These are phyloP conservation scores for Dolomedes plantarius DNA, from an alignment of 2,888 invertebrate genomes.

Conservation along the genomic window DNA sequence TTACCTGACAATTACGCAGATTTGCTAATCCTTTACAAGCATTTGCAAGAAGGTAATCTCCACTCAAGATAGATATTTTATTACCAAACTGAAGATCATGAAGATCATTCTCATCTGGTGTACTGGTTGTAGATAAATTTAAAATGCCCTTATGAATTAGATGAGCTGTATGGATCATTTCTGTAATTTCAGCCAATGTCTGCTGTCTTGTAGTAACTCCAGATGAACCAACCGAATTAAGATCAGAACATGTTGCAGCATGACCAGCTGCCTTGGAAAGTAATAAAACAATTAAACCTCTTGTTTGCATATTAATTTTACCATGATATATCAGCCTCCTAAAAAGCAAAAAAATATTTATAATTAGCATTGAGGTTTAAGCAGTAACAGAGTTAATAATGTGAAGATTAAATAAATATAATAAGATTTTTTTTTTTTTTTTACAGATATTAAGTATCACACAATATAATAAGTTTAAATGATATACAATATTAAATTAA, in stretches of 20 bases:
- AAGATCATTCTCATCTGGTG: conserved; percentile 76
- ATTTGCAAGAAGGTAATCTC: conserved; percentile 91
- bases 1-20: conserved; percentile 81
- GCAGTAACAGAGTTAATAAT: too few species aligned
- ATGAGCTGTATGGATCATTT: conserved; percentile 95
- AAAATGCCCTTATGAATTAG: conserved; percentile 83
- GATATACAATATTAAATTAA: too few species aligned
- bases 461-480: too few species aligned
- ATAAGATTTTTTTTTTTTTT: too few species aligned
- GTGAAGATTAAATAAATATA: too few species aligned
- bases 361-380: neutral
- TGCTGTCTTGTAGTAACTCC: conserved; percentile 91
- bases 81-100: conserved; percentile 95
- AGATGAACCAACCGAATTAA: conserved; percentile 88
- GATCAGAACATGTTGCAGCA: conserved; percentile 78
- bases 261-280: conserved; percentile 95
- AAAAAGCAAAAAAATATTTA: too few species aligned
- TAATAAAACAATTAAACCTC: conserved; percentile 92
- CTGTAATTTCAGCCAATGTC: conserved; percentile 94
- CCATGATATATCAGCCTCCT: conserved; percentile 94
- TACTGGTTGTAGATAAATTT: conserved; percentile 74
- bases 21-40: conserved; percentile 91
- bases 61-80: conserved; percentile 93
- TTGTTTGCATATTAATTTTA: conserved; percentile 93
- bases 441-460: too few species aligned